Conservation (phyloP, 35 echinoderm and acorn worm genomes). For the Eucidaris tribuloides region DNA sequence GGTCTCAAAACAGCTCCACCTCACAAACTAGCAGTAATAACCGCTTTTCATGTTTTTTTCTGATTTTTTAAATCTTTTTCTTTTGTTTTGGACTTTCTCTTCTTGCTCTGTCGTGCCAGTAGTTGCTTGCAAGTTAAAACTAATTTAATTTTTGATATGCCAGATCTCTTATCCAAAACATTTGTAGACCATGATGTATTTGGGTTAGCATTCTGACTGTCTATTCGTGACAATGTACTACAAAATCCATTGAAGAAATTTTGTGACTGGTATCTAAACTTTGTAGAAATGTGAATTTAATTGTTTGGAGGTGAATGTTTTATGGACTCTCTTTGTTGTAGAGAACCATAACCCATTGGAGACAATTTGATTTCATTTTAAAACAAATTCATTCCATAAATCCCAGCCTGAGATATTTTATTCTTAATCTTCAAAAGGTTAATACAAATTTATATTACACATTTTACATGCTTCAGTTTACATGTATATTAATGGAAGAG, state of each 20-base stretch:
- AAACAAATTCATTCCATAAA: too few species aligned
- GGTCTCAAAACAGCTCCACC: slow-evolving; percentile 12
- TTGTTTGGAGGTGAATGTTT: too few species aligned
- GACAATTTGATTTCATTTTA: too few species aligned
- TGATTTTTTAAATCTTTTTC: not conserved
- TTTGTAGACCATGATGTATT: not conserved
- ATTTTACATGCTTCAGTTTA: too few species aligned
- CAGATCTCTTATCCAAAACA: not conserved
- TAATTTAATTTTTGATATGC: not conserved
- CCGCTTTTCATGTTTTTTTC: slow-evolving; percentile 2
- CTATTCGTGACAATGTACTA: not conserved
- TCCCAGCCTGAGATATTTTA: too few species aligned
- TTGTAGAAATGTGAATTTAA: too few species aligned
- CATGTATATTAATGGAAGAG: too few species aligned
- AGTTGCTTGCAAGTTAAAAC: not conserved
- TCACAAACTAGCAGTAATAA: slow-evolving; percentile 21
- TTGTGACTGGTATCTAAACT: not conserved
- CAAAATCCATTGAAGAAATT: not conserved
- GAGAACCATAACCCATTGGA: too few species aligned
- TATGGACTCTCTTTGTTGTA: too few species aligned
- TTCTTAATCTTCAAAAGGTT: too few species aligned
- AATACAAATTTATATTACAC: too few species aligned
- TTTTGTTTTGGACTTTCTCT: not conserved
- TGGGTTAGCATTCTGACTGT: not conserved
- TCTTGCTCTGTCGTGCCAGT: not conserved